Percentiles rank a stretch among this genome's conserved stretches.
Evolutionary conservation across 2,797 vertebrate species (phyloP).

Genomic region (Urophycis tenuis): DNA sequence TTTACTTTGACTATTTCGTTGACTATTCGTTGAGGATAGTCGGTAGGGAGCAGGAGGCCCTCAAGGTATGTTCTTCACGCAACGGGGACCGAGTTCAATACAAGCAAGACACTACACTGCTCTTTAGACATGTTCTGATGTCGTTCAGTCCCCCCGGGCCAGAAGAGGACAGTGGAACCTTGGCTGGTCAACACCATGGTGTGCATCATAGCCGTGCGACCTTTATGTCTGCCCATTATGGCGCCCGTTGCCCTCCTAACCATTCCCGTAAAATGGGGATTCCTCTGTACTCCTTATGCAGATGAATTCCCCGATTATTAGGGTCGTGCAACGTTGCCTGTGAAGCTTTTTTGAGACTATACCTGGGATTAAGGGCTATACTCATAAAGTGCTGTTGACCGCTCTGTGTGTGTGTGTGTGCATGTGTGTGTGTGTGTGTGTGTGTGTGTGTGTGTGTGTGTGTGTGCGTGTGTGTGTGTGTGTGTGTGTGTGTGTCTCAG

Average conservation of each 20-base stretch:
- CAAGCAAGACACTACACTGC: not conserved
- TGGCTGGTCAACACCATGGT: not conserved
- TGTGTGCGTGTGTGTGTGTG: not conserved
- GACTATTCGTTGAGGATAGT: not conserved
- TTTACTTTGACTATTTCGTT: not conserved
- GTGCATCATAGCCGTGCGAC: not conserved
- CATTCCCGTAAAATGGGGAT: not conserved
- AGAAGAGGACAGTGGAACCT: too few species aligned
- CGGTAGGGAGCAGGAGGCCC: not conserved
- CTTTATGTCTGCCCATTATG: not conserved
- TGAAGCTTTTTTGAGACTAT: not conserved
- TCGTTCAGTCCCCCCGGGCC: too few species aligned
- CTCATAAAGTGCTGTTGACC: not conserved
- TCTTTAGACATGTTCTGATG: too few species aligned
- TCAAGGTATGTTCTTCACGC: not conserved
- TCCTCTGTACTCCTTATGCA: too few species aligned
- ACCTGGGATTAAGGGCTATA: not conserved
- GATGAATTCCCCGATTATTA: too few species aligned
- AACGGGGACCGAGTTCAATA: not conserved
- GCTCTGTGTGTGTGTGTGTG: not conserved
- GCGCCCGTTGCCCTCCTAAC: not conserved
- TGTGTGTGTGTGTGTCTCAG: constrained; percentile 46
- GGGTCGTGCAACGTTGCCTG: not conserved
- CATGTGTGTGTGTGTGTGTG: too few species aligned
- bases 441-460: not conserved